phyloP scores from a whole-genome alignment of 2,113 vertebrate species.

The Oryzias curvinotus region DNA sequence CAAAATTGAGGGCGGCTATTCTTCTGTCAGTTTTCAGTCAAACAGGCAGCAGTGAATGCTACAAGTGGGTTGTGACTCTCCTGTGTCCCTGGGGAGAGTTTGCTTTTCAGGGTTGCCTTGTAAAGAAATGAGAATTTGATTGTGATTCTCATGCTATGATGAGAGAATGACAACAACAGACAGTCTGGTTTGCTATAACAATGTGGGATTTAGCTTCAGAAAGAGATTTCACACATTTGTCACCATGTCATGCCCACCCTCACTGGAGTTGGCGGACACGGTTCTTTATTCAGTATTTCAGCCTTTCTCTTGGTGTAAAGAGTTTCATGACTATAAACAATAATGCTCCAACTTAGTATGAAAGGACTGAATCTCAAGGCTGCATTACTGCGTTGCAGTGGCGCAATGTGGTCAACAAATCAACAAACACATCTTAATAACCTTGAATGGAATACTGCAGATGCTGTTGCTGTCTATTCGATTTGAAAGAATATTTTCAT shows the following conservation, averaged over 20 bases:
- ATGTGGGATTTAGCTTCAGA: conserved; percentile 24
- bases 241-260: background rate
- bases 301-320: background rate
- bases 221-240: conserved; percentile 1
- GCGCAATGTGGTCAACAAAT: background rate
- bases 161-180: conserved; percentile 32
- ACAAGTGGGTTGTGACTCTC: conserved; percentile 20
- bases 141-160: conserved; percentile 46
- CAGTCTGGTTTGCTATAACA: conserved; percentile 34
- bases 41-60: conserved; percentile 14
- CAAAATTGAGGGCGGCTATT: background rate
- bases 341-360: too few species aligned
- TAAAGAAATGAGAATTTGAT: conserved; percentile 33
- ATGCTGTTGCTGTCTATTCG: too few species aligned
- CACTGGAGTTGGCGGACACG: background rate
- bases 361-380: too few species aligned
- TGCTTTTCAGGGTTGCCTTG: conserved; percentile 63
- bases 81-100: conserved; percentile 25
- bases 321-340: too few species aligned
- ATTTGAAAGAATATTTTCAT: too few species aligned
- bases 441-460: background rate
- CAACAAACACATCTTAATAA: background rate
- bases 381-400: background rate
- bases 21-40: background rate
- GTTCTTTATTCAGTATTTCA: background rate